Evolutionary conservation across 1,140 invertebrate species (phyloP), one percentile per base, ranked within the genome.

Genomic region (Drosophila eugracilis): DNA sequence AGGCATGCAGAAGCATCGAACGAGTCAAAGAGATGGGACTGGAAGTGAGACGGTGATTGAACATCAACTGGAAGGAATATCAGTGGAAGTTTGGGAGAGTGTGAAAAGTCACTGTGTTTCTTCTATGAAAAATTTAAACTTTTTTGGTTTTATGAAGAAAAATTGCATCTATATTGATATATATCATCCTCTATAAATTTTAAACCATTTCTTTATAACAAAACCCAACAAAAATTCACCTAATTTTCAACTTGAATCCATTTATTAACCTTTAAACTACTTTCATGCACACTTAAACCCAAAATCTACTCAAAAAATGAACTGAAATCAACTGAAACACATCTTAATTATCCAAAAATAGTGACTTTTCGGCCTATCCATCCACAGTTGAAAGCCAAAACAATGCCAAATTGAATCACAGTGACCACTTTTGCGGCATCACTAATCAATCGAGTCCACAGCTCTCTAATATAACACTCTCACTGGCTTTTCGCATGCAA

Each of bases 1-100:
- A 74, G 45, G 54, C 36, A 37, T 54, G 50, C 54, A 15, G 44
- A 60, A 39, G 21, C 63, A 71, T 65, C 47, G 30, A 70, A 59
- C 10, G 21, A 3, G 12, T 36, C 53, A 12, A 37, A 28, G 45
- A 30, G 47, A 60, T 72, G 26, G 21, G 26, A 5, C 28, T 34
- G 5, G 19, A 21, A 21, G 19, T 30, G 49, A 17, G 21, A n/a
- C 37, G 55, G 52, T 34, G 32, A 39, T 44, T 71, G 9, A 21
- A 22, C 10, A 39, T 19, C 14, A 39, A 4, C 7, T 21, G 22
- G 3, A 14, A 15, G 12, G 6, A 15, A 14, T 28, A 22, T 4
- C 10, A 7, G 5, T 15, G 9, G 19, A 30, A n/a, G 3, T 14
- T 19, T 28, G 6, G 3, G 22, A 54, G 14, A 44, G 1, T 3